Evolutionary conservation across 1,140 invertebrate species (phyloP).

Genomic region (Hycleus phaleratus): DNA sequence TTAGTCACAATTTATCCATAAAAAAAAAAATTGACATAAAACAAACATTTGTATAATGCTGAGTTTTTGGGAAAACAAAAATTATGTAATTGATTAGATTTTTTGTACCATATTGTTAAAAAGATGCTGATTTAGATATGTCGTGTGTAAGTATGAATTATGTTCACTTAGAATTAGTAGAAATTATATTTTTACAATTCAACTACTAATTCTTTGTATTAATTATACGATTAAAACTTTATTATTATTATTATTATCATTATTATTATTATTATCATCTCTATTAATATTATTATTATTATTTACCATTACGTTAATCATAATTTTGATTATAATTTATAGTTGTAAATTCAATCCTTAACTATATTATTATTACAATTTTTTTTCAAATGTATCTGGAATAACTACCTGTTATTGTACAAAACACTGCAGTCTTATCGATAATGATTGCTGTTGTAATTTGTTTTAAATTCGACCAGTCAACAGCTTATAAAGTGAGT

Average conservation of each 20-base stretch:
- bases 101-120: constrained; percentile 14
- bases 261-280: no score
- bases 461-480: constrained; percentile 12
- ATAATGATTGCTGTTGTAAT: constrained; percentile 11
- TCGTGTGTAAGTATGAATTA: constrained; percentile 7
- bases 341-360: background rate
- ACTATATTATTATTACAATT: no score
- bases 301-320: background rate
- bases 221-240: no score
- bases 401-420: constrained; percentile 18
- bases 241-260: background rate
- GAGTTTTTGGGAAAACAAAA: constrained; percentile 1
- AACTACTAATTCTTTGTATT: constrained; percentile 13
- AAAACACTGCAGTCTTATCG: constrained; percentile 10
- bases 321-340: constrained; percentile 4
- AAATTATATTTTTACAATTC: constrained; percentile 10
- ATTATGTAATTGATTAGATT: constrained; percentile 9
- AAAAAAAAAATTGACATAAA: no score
- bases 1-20: constrained; percentile 3
- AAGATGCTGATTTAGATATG: constrained; percentile 3
- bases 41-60: constrained; percentile 3
- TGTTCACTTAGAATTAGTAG: constrained; percentile 15
- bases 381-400: constrained; percentile 6
- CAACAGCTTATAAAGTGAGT: constrained; percentile 8
- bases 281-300: no score